Conservation (phyloP, 2,797 vertebrate genomes). For the Falco columbarius region DNA sequence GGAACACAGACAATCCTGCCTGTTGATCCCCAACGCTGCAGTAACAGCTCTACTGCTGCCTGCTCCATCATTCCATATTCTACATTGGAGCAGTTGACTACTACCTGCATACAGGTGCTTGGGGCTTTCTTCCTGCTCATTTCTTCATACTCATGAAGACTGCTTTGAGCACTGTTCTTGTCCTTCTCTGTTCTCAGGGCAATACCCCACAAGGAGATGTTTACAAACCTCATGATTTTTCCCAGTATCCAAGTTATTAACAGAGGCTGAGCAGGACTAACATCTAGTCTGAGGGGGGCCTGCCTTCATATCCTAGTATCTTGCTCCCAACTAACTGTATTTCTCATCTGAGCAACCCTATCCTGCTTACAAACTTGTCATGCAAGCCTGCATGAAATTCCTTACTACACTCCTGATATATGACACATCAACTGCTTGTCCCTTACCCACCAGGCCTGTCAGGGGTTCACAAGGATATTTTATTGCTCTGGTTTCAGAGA, state of each 20-base stretch:
- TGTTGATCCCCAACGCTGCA: too few relatives aligned
- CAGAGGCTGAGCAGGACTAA: background rate
- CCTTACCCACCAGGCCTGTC: background rate
- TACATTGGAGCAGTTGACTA: background rate
- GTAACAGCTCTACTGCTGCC: background rate
- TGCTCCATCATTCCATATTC: background rate
- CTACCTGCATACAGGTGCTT: background rate
- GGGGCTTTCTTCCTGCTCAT: background rate
- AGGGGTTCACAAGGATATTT: background rate
- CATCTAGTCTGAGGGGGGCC: background rate
- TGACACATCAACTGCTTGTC: background rate
- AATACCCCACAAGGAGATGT: rapidly evolving
- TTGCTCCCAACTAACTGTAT: background rate
- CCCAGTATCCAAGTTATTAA: background rate
- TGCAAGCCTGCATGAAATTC: background rate
- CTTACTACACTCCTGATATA: background rate
- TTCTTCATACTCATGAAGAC: background rate
- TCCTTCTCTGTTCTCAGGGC: background rate
- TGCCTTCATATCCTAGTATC: background rate
- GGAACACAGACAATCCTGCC: background rate
- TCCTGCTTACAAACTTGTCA: background rate
- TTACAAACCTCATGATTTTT: background rate
- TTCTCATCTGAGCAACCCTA: background rate
- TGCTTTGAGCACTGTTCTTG: background rate
- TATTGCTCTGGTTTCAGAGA: background rate